phyloP scores from a whole-genome alignment of 2,113 vertebrate species.

The Suricata suricatta region DNA sequence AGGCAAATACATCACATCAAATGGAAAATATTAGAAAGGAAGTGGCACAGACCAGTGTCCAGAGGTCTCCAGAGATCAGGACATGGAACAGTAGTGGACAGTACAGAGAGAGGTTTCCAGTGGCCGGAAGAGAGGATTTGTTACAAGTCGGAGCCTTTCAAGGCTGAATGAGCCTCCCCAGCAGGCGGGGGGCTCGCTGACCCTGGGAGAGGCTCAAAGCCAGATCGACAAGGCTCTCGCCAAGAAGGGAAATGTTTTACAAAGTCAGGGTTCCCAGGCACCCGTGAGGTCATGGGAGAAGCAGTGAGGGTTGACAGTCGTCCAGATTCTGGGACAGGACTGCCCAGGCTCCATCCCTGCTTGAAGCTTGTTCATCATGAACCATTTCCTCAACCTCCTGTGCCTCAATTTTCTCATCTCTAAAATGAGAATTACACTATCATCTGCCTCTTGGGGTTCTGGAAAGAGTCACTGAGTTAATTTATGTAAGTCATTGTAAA shows the following conservation, averaged over 20 bases:
- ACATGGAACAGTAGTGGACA: background rate
- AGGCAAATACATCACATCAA: background rate
- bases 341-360: background rate
- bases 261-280: background rate
- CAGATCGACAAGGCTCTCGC: background rate
- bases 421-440: background rate
- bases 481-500: background rate
- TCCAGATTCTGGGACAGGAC: background rate
- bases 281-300: background rate
- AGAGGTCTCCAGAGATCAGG: background rate
- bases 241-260: background rate
- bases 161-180: background rate
- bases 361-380: background rate
- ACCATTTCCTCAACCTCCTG: background rate
- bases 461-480: background rate
- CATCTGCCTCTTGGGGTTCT: background rate
- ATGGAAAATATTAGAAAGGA: slow-evolving; percentile 13
- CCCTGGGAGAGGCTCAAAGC: background rate
- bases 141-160: background rate
- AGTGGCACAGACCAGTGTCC: background rate
- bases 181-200: background rate
- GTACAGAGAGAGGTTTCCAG: background rate
- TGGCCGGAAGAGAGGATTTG: background rate
- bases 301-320: background rate
- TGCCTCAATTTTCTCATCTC: background rate